Percentiles rank a stretch among this genome's conserved stretches.
Conservation (phyloP, 1,140 invertebrate species). For the Marisa cornuarietis region DNA sequence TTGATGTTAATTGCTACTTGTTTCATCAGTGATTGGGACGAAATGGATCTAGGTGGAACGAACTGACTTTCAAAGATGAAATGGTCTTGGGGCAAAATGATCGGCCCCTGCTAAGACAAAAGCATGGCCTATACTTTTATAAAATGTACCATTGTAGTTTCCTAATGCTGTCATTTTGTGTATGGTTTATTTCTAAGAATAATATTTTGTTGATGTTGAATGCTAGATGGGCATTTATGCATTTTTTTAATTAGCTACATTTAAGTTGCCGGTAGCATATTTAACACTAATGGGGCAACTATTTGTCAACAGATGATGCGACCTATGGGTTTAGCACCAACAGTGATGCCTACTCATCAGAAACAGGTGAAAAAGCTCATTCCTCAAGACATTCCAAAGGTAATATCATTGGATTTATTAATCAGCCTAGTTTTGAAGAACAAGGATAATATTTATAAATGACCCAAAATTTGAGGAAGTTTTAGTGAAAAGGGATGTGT, state of each 20-base stretch:
- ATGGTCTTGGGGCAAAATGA: too few species aligned
- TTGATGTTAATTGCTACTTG: too few species aligned
- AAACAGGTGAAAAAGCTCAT: conserved; percentile 54
- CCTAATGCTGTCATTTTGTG: too few species aligned
- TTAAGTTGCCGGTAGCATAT: neutral
- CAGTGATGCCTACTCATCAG: conserved; percentile 37
- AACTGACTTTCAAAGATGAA: too few species aligned
- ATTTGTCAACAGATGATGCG: conserved; percentile 55
- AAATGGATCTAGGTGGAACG: too few species aligned
- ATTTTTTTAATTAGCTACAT: conserved; percentile 2
- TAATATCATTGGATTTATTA: conserved; percentile 17
- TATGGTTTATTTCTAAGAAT: neutral
- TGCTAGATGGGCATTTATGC: neutral
- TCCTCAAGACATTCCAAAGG: conserved; percentile 63
- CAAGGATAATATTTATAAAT: neutral
- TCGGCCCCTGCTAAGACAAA: too few species aligned
- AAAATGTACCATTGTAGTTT: too few species aligned
- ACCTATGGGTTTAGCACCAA: conserved; percentile 52
- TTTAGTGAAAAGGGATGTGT: too few species aligned
- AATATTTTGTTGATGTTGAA: neutral
- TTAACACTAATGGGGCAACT: neutral
- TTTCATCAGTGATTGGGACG: too few species aligned
- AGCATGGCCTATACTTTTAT: too few species aligned
- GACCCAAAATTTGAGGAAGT: neutral
- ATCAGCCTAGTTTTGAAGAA: too few species aligned